These are phyloP conservation scores for Palloptera scutellata DNA, from an alignment of 2,888 invertebrate genomes.

Conservation along the genomic window DNA sequence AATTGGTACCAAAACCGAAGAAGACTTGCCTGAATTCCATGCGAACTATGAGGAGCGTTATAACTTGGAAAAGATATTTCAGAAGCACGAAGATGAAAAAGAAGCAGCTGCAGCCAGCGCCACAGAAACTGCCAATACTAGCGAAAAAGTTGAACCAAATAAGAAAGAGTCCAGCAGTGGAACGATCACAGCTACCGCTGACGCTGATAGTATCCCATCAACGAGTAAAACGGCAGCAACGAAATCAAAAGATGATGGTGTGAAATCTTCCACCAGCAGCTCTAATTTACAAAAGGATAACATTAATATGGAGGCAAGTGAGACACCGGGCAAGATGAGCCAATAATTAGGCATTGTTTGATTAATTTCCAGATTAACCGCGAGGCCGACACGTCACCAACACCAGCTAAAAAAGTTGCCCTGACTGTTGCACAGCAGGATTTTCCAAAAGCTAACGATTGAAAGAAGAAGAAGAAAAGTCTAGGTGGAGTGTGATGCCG, in stretches of 20 bases:
- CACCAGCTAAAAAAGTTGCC: slow-evolving; percentile 46
- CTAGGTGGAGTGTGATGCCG: too few species aligned
- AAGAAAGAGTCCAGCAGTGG: slow-evolving; percentile 23
- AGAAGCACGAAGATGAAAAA: slow-evolving; percentile 82
- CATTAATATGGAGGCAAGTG: slow-evolving; percentile 50
- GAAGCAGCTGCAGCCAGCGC: slow-evolving; percentile 38
- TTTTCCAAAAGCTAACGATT: slow-evolving; percentile 39
- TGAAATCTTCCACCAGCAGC: slow-evolving; percentile 43
- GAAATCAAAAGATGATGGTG: slow-evolving; percentile 40
- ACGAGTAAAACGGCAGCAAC: slow-evolving; percentile 45
- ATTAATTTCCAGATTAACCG: slow-evolving; percentile 47
- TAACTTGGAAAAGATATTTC: slow-evolving; percentile 85
- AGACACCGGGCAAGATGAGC: background rate
- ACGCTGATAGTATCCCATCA: slow-evolving; percentile 53
- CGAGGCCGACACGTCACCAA: slow-evolving; percentile 43
- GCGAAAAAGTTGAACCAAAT: slow-evolving; percentile 35
- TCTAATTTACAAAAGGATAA: slow-evolving; percentile 43
- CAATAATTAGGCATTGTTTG: background rate
- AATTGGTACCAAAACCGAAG: slow-evolving; percentile 93
- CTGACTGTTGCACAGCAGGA: slow-evolving; percentile 40
- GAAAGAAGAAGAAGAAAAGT: too few species aligned
- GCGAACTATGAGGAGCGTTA: slow-evolving; percentile 88
- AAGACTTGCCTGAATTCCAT: slow-evolving; percentile 91
- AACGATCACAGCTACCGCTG: too few species aligned
- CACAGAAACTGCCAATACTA: slow-evolving; percentile 29